phyloP scores from a whole-genome alignment of 2,797 vertebrate species.

The Lepus oiostolus region DNA sequence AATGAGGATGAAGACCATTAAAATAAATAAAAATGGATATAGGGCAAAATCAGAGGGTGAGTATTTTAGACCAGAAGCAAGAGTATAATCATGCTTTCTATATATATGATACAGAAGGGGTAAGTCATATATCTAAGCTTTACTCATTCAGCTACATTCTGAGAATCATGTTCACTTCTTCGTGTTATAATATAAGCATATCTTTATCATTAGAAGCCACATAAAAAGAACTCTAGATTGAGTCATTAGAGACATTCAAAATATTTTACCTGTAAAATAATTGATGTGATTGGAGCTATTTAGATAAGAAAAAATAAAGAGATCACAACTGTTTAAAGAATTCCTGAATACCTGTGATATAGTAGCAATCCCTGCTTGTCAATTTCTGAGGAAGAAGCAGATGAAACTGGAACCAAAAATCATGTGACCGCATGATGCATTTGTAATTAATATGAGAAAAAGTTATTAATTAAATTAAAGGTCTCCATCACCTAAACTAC shows the following conservation, averaged over 20 bases:
- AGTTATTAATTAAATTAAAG: background rate
- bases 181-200: background rate
- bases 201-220: background rate
- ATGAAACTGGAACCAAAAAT: background rate
- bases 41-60: constrained; percentile 51
- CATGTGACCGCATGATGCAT: background rate
- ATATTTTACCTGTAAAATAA: background rate
- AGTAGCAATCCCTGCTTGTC: background rate
- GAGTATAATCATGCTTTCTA: background rate
- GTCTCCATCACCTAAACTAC: background rate
- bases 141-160: background rate
- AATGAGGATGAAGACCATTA: constrained; percentile 66
- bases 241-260: background rate
- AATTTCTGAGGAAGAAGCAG: background rate
- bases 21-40: constrained; percentile 71
- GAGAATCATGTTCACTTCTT: background rate
- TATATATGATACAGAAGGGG: background rate
- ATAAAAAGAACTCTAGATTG: background rate
- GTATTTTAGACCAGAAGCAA: background rate
- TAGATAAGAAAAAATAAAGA: background rate
- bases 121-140: background rate
- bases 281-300: background rate
- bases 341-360: background rate
- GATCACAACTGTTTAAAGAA: background rate
- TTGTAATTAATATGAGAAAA: background rate